Evolutionary conservation across 2,888 invertebrate genomes (phyloP), one percentile per base, ranked within the genome.

Genomic region (Hermodice carunculata): DNA sequence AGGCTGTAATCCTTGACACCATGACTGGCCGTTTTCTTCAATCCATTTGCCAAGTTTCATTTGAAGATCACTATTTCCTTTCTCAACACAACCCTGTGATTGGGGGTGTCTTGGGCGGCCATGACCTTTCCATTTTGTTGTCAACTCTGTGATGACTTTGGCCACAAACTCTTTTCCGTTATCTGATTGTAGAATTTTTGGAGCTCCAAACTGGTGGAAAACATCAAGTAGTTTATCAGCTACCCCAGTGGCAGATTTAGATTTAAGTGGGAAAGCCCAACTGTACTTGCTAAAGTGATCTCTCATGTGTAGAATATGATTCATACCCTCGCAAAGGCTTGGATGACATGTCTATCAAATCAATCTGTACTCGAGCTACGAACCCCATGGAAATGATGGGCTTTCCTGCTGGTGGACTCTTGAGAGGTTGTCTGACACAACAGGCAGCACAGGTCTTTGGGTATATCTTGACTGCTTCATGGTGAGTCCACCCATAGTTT

Each of bases 151-250:
- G 8, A 37, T 37, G 11, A 37, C 37, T 37, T 8, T 14, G 37
- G 37, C 37, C 11, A 37, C 37, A 37, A 37, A 37, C 37, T 37
- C 37, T 14, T 14, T 28, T 31, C 52, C 17, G n/a, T 52, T 52
- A n/a, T 52, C 31, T 2, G 52, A 52, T 31, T 52, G 52, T 17
- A 52, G 26, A n/a, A 52, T 52, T 52, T 52, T 52, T 17, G 29
- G 32, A 31, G 29, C 22, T 3, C 32, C 52, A 29, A 52, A 52
- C 32, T 29, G 31, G 31, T 31, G 31, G 19, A 52, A 52, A n/a
- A 31, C 22, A 17, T 28, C 11, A 22, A 6, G 11, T 2, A 52
- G 52, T 22, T 52, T 28, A 14, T 52, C 52, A 37, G 37, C 37
- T 14, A 37, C 11, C 17, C 17, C 37, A 37, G 37, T 14, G 8